Conservation (phyloP, 2,113 vertebrate genomes). For the Nicator chloris region DNA sequence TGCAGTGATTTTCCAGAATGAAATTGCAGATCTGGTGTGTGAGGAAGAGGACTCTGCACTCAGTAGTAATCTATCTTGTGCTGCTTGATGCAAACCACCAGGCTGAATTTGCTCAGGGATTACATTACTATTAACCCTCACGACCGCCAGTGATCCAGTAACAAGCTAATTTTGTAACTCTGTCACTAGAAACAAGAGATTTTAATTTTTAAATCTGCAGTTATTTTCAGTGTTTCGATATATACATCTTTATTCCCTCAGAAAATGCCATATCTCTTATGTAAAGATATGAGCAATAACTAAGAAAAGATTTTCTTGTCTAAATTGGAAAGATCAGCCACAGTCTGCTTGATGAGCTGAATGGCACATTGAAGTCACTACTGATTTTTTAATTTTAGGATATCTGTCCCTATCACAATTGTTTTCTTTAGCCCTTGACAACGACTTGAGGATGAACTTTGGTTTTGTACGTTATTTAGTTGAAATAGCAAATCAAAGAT, state of each 20-base stretch:
- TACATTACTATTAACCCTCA: background rate
- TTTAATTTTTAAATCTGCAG: background rate
- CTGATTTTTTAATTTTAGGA: slow-evolving; percentile 37
- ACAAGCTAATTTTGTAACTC: background rate
- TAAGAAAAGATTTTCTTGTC: slow-evolving; percentile 13
- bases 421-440: background rate
- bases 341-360: background rate
- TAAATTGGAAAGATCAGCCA: slow-evolving; percentile 41
- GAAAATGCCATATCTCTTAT: slow-evolving; percentile 6
- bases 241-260: background rate
- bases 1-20: background rate
- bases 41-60: background rate
- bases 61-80: background rate
- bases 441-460: background rate
- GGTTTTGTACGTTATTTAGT: background rate
- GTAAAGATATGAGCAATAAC: slow-evolving; percentile 45
- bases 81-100: background rate
- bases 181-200: background rate
- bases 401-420: background rate
- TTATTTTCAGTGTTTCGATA: slow-evolving; percentile 21
- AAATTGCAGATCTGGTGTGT: background rate
- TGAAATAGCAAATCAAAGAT: slow-evolving; percentile 2
- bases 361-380: slow-evolving; percentile 25
- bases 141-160: background rate
- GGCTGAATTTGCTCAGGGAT: background rate